Evolutionary conservation across 1,140 invertebrate genomes (phyloP).

Genomic region (Brachionus manjavacas): DNA sequence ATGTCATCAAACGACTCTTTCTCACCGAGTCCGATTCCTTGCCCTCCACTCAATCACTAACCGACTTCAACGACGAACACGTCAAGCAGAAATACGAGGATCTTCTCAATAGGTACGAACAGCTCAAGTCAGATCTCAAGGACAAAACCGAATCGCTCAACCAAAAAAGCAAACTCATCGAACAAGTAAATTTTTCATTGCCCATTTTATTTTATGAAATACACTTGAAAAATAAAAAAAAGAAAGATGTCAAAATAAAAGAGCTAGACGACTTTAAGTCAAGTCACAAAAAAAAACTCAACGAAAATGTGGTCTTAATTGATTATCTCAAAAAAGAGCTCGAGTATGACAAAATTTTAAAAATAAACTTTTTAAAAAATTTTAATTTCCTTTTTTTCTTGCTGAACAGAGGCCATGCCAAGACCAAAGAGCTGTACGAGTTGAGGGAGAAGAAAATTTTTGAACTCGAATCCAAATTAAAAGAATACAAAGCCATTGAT

Average conservation of each 20-base stretch:
- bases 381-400: neutral
- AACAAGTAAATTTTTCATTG: neutral
- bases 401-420: neutral
- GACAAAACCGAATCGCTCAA: neutral
- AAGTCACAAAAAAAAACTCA: slow-evolving; percentile 39
- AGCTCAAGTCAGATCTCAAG: slow-evolving; percentile 2
- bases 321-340: slow-evolving; percentile 40
- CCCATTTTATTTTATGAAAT: neutral
- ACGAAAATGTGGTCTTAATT: slow-evolving; percentile 23
- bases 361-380: too few species aligned
- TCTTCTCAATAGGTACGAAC: neutral
- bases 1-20: slow-evolving; percentile 30
- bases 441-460: slow-evolving; percentile 12
- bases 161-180: slow-evolving; percentile 5
- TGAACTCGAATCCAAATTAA: slow-evolving; percentile 19
- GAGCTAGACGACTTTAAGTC: neutral
- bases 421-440: slow-evolving; percentile 16
- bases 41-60: neutral
- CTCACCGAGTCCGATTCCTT: slow-evolving; percentile 1
- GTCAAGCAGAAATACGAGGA: slow-evolving; percentile 18
- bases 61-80: neutral
- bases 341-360: neutral
- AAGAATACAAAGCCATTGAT: slow-evolving; percentile 24
- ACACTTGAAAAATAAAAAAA: too few species aligned
- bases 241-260: slow-evolving; percentile 8